Base-by-base conservation (phyloP, 2,113 vertebrate species). In the Dinomys branickii region DNA sequence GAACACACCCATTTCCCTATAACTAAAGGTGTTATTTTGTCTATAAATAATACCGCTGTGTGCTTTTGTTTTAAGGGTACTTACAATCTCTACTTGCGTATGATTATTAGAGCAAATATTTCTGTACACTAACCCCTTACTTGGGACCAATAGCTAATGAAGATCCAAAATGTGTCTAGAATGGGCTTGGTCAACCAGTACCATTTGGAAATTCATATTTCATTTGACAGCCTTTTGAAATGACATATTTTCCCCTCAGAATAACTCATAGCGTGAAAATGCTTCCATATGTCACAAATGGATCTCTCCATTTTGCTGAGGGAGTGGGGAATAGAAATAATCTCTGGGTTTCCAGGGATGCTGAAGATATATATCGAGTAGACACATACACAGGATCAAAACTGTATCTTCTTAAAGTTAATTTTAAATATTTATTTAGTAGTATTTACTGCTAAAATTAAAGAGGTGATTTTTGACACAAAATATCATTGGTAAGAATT, bases 201-300 rank as follows among this genome's bases (percentile, higher is more conserved):
- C 52, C 88, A 96, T 94, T 92, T 96, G 87, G 81, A 95, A 92
- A 95, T 94, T 75, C 96, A 94, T 95, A 90, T 90, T 98, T 96
- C 94, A 92, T 88, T 96, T 95, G 91, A 96, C 77, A 90, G 90
- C 67, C 47, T 93, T 92, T 97, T 81, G 83, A 92, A 95, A 90
- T 92, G 77, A 96, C 92, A 73, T 89, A 56, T 89, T 95, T 92
- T 44, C 47, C 80, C 85, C 92, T 96, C 59, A 50, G 96, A 97
- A 96, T 95, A 97, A 93, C 90, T 90, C 56, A 9, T 83, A 82
- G 67, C 95, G 93, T 92, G 94, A 97, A 96, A 97, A 96, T 73
- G 88, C 91, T 94, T 50, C 97, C 96, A 83, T 96, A 91, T 96
- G 90, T 67, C 93, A 78, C 90, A 93, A 75, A 85, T 52, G 41